phyloP scores from a whole-genome alignment of 2,113 vertebrate genomes.

The Coturnix japonica region DNA sequence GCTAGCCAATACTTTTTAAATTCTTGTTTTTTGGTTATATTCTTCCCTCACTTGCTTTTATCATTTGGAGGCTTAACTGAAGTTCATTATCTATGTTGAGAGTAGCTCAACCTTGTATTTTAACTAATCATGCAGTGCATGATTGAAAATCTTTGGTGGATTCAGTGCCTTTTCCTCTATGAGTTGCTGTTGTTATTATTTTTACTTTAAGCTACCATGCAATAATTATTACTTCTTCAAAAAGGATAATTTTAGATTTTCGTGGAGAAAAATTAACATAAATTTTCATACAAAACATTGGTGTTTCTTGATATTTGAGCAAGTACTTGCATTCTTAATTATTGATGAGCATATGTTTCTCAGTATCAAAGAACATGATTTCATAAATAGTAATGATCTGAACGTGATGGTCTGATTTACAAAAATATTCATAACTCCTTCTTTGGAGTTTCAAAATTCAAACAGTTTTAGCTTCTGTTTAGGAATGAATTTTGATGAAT shows the following conservation, averaged over 20 bases:
- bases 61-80: neutral
- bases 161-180: neutral
- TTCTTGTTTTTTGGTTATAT: neutral
- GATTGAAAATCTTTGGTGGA: neutral
- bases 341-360: constrained; percentile 46
- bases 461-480: constrained; percentile 19
- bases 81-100: neutral
- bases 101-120: neutral
- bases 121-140: neutral
- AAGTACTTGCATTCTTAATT: neutral
- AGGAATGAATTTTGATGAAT: constrained; percentile 42
- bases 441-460: constrained; percentile 30
- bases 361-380: constrained; percentile 1
- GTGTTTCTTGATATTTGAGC: neutral
- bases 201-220: neutral
- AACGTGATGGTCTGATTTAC: constrained; percentile 12
- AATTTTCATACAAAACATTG: neutral
- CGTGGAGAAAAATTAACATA: neutral
- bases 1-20: neutral
- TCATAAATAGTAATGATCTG: constrained; percentile 55
- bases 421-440: constrained; percentile 53
- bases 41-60: neutral
- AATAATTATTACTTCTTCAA: neutral
- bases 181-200: neutral
- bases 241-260: neutral